Conservation (phyloP, 2,797 vertebrate species). For the Lates japonicus region DNA sequence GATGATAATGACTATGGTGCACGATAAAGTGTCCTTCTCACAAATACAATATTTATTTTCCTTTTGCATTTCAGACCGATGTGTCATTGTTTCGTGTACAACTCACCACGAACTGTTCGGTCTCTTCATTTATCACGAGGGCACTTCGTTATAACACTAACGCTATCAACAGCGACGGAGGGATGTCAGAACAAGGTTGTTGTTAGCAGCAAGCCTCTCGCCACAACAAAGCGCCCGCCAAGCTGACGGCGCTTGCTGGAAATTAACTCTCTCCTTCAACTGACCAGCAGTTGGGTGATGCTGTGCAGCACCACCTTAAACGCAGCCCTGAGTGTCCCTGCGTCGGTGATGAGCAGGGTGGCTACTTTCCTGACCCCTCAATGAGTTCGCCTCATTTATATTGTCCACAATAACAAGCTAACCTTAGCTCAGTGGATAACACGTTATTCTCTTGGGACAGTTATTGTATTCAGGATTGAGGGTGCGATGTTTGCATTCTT, state of each 20-base stretch:
- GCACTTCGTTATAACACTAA: neutral
- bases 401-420: conserved; percentile 74
- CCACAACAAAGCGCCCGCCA: conserved; percentile 78
- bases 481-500: neutral
- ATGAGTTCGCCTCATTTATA: conserved; percentile 35
- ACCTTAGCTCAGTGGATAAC: conserved; percentile 69
- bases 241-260: conserved; percentile 34
- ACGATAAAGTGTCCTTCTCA: neutral
- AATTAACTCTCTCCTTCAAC: conserved; percentile 19
- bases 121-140: neutral
- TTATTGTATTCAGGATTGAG: conserved; percentile 16
- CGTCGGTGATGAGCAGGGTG: neutral
- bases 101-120: neutral
- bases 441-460: conserved; percentile 76
- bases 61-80: neutral
- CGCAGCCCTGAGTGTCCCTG: neutral
- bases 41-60: neutral
- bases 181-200: conserved; percentile 77
- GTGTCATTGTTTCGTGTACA: conserved; percentile 10
- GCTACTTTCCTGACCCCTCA: conserved; percentile 14
- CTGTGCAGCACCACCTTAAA: neutral
- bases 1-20: neutral
- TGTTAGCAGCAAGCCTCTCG: conserved; percentile 74
- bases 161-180: conserved; percentile 19
- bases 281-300: neutral